Evolutionary conservation across 2,797 vertebrate species (phyloP).

Genomic region (Prunella strophiata): DNA sequence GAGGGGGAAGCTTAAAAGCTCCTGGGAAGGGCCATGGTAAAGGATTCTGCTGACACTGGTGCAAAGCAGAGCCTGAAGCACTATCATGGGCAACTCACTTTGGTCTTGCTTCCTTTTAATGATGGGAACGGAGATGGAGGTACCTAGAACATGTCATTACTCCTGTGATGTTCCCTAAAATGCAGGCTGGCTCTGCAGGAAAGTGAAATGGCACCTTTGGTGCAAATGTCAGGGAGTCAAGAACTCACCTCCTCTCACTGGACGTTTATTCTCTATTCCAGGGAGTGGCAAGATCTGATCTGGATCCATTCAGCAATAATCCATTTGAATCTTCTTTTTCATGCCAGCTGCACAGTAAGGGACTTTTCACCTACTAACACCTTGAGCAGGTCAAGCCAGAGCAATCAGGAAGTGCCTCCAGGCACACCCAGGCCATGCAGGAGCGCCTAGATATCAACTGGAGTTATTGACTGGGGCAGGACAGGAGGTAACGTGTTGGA

Average conservation of each 20-base stretch:
- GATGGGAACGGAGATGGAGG: not conserved
- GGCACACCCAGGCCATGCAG: not conserved
- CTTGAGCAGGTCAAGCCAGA: not conserved
- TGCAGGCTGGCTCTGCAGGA: not conserved
- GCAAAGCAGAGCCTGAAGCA: constrained; percentile 10
- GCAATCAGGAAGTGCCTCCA: not conserved
- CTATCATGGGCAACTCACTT: not conserved
- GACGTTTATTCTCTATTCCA: not conserved
- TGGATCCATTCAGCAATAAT: not conserved
- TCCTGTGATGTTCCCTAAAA: not conserved
- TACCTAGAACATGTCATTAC: not conserved
- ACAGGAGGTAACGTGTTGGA: not conserved
- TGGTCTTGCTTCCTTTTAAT: not conserved
- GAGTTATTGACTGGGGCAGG: not conserved
- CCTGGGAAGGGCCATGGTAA: not conserved
- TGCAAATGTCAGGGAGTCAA: not conserved
- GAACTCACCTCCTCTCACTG: not conserved
- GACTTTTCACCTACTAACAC: constrained; percentile 41
- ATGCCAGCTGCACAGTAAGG: not conserved
- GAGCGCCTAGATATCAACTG: not conserved
- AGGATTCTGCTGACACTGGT: not conserved
- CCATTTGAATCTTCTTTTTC: not conserved
- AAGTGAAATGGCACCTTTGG: not conserved
- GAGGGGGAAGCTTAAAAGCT: not conserved
- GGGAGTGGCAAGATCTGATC: not conserved